These are phyloP conservation scores for Struthidea cinerea DNA, from an alignment of 2,113 vertebrate genomes.

Conservation along the genomic window DNA sequence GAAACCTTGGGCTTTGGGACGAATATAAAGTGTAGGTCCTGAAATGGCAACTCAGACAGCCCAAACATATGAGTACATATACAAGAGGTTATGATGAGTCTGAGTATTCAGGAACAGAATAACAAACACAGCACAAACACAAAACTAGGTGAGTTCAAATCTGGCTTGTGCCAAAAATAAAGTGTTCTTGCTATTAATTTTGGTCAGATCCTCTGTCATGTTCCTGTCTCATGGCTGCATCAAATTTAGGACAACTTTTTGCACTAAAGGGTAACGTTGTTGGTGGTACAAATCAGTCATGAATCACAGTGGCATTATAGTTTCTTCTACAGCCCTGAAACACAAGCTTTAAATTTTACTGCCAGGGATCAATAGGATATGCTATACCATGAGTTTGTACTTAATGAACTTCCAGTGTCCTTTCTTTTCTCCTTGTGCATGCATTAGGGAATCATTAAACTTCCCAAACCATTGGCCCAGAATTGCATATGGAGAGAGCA, in stretches of 20 bases:
- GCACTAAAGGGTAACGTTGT: not conserved
- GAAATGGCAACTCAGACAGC: not conserved
- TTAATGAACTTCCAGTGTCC: not conserved
- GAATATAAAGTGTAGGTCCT: not conserved
- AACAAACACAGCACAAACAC: not conserved
- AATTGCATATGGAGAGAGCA: not conserved
- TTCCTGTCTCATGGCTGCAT: not conserved
- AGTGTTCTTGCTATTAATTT: not conserved
- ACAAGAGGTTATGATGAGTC: not conserved
- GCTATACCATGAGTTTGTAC: not conserved
- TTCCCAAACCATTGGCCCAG: not conserved
- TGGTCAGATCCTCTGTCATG: not conserved
- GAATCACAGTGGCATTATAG: not conserved
- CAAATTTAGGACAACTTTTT: not conserved
- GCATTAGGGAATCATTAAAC: not conserved
- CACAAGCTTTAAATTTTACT: not conserved
- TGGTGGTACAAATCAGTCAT: not conserved
- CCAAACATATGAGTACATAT: accelerated
- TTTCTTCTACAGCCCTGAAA: not conserved
- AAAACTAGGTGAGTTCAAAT: not conserved
- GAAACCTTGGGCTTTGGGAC: not conserved
- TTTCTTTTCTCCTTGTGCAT: not conserved
- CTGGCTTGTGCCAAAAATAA: not conserved
- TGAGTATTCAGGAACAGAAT: not conserved
- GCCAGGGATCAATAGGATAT: not conserved